These are phyloP conservation scores for Hycleus phaleratus DNA, from an alignment of 1,140 invertebrate genomes.

Conservation along the genomic window DNA sequence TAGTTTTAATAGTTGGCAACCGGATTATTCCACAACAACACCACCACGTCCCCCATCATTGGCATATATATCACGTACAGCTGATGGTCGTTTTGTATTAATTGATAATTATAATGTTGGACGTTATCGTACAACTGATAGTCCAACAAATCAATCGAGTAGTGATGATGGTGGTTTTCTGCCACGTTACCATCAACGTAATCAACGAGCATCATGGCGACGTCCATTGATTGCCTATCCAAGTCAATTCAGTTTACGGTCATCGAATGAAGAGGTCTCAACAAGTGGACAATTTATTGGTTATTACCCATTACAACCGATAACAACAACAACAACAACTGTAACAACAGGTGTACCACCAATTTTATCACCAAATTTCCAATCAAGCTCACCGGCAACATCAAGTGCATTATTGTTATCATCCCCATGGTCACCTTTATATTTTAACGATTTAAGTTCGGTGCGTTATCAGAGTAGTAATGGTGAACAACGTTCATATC, in stretches of 20 bases:
- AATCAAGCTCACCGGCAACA: slow-evolving; percentile 57
- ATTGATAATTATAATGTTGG: slow-evolving; percentile 52
- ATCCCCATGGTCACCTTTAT: slow-evolving; percentile 55
- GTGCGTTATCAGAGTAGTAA: slow-evolving; percentile 68
- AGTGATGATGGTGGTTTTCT: slow-evolving; percentile 81
- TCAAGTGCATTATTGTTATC: slow-evolving; percentile 47
- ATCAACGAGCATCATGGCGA: slow-evolving; percentile 56
- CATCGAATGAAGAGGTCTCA: slow-evolving; percentile 46
- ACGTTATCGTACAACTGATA: slow-evolving; percentile 43
- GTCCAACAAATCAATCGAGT: slow-evolving; percentile 58
- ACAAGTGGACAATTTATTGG: slow-evolving; percentile 45
- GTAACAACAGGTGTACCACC: slow-evolving; percentile 31
- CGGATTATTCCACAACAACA: slow-evolving; percentile 47
- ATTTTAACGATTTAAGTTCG: slow-evolving; percentile 77
- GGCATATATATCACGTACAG: slow-evolving; percentile 58
- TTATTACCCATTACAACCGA: slow-evolving; percentile 36
- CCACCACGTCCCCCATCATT: slow-evolving; percentile 41
- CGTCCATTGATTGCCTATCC: slow-evolving; percentile 55
- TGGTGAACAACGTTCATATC: slow-evolving; percentile 63
- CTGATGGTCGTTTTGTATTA: slow-evolving; percentile 66
- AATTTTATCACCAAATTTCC: slow-evolving; percentile 49
- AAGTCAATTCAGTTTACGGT: slow-evolving; percentile 60
- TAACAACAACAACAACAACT: slow-evolving; percentile 35
- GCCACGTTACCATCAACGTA: slow-evolving; percentile 38
- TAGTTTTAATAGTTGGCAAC: slow-evolving; percentile 37